Evolutionary conservation across 2,888 invertebrate genomes (phyloP), one percentile per base, ranked within the genome.

Genomic region (Lucinisca nassula): DNA sequence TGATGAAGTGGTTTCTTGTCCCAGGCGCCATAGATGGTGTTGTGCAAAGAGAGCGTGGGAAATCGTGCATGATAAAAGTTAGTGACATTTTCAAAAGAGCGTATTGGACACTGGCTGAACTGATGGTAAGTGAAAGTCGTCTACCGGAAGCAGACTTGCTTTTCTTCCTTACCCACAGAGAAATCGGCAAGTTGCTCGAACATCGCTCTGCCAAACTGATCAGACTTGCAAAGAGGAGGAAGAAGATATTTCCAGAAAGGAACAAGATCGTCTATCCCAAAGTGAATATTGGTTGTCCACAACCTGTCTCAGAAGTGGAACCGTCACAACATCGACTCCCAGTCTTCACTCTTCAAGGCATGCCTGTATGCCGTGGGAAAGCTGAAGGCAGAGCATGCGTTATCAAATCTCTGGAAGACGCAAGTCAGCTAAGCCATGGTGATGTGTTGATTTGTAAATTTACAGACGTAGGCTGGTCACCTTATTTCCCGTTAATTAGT

Each of bases 391-490:
- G 97, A 77, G 98, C 98, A 0, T 97, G 98, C 93, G 98, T 98
- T 0, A 97, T 98, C 21, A 97, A 97, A 21, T 97, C 97, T 79
- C 96, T 98, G 37, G 45, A 45, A 8, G 45, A 45, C 17, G 45
- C 17, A 8, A 96, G 97, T 12, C 94, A 96, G 84, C 96, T 96
- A n/a, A 92, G 95, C 92, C 95, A 96, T 89, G 98, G 98, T 0
- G 98, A 98, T 93, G 97, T 98, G 87, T 96, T 98, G 87, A 97
- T 98, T 90, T 98, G 98, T 0, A 97, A 97, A 92, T 97, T 97
- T 49, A 98, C 98, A 0, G 98, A 98, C 94, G 97, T 98, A 90
- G 98, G 98, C 0, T 98, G 98, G 98, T 97, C 98, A 6, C 98
- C 98, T 0, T 98, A 98, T 96, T 98, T 98, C 96, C 98, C 98